A percentile compares a stretch with the other conserved stretches of the same genome.
Evolutionary conservation across 2,888 invertebrate genomes (phyloP).

Genomic region (Cryptocheilus praepositus): DNA sequence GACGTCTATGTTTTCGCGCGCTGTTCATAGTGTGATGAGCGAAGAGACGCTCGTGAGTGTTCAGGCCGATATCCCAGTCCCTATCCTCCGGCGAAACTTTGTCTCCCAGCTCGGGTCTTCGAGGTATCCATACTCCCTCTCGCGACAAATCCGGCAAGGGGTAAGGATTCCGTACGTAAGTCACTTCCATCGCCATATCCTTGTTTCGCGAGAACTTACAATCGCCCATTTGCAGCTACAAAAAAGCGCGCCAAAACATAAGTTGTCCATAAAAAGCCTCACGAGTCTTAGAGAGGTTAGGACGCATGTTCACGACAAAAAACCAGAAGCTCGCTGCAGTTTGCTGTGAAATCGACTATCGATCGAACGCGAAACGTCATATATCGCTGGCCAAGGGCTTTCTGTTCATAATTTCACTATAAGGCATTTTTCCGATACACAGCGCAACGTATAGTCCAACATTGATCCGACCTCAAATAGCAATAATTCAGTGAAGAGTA

Average conservation of each 20-base stretch:
- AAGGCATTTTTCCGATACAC: too few species aligned
- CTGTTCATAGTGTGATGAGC: conserved; percentile 80
- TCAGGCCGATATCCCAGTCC: conserved; percentile 62
- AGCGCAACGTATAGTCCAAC: too few species aligned
- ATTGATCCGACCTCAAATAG: too few species aligned
- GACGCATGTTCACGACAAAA: too few species aligned
- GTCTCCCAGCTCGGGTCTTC: conserved; percentile 60
- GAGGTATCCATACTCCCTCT: conserved; percentile 63
- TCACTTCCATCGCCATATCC: conserved; percentile 32
- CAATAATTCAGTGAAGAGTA: too few species aligned
- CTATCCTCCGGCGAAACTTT: conserved; percentile 60
- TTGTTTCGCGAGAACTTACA: not conserved
- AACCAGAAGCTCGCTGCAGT: too few species aligned
- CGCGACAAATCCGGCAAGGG: conserved; percentile 66
- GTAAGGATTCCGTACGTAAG: conserved; percentile 64
- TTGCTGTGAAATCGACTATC: too few species aligned
- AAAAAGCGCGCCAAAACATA: not conserved
- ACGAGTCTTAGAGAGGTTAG: too few species aligned
- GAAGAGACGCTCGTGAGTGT: conserved; percentile 77
- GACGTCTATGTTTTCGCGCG: conserved; percentile 73
- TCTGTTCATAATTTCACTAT: too few species aligned
- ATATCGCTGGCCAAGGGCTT: too few species aligned
- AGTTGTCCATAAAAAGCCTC: too few species aligned
- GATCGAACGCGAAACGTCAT: too few species aligned
- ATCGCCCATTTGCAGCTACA: not conserved